These are phyloP conservation scores for Pangasius larnaudii DNA, from an alignment of 2,797 vertebrate species.

Conservation along the genomic window DNA sequence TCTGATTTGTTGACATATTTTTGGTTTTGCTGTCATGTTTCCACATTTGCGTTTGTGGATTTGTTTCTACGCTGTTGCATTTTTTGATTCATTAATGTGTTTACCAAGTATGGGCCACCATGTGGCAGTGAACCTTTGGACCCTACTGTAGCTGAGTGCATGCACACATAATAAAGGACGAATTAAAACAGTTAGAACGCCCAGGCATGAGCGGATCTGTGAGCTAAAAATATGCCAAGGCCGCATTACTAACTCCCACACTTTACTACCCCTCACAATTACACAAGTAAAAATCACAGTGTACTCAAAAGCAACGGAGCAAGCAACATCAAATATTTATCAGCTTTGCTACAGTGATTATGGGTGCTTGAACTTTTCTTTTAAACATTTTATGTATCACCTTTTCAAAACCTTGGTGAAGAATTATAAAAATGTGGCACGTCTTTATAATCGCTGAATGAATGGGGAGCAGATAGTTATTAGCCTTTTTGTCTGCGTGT, in stretches of 20 bases:
- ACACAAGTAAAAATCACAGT: neutral
- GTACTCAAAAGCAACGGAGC: neutral
- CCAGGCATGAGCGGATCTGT: neutral
- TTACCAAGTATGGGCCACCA: too few species aligned
- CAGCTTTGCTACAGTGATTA: neutral
- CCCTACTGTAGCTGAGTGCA: neutral
- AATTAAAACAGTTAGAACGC: neutral
- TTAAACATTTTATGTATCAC: neutral
- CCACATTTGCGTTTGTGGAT: neutral
- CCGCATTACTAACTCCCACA: neutral
- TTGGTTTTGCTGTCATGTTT: neutral
- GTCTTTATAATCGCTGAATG: neutral
- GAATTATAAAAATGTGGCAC: neutral
- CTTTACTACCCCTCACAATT: neutral
- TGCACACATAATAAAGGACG: neutral
- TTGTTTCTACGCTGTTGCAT: neutral
- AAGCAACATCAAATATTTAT: constrained; percentile 18
- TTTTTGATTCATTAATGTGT: neutral
- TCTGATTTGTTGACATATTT: neutral
- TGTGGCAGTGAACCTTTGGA: neutral
- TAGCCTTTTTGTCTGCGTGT: neutral
- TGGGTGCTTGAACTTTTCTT: neutral
- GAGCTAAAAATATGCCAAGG: constrained; percentile 1
- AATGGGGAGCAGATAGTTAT: neutral
- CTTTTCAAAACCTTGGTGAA: neutral